phyloP scores from a whole-genome alignment of 2,113 vertebrate genomes.

The Chionodraco myersi region DNA sequence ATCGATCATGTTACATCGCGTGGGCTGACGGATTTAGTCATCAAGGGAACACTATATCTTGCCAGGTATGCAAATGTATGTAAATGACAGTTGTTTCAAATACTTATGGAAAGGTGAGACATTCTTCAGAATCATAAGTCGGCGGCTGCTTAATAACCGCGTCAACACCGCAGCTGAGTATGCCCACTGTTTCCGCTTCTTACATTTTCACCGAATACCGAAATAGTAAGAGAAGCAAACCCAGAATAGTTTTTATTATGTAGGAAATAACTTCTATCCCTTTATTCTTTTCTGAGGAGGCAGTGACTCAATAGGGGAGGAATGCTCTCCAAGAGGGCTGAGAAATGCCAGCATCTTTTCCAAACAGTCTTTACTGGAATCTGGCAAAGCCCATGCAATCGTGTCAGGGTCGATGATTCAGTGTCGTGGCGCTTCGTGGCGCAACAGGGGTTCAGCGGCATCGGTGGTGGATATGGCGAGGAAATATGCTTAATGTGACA shows the following conservation, averaged over 20 bases:
- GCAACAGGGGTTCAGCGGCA: not conserved
- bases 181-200: conserved; percentile 55
- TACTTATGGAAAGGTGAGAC: conserved; percentile 43
- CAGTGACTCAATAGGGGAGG: conserved; percentile 66
- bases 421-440: conserved; percentile 33
- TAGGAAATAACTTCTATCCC: conserved; percentile 25
- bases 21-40: conserved; percentile 70
- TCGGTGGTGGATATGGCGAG: not conserved
- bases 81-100: conserved; percentile 66
- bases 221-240: conserved; percentile 36
- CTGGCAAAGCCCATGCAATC: conserved; percentile 40
- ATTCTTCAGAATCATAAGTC: conserved; percentile 34
- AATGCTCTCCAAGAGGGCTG: conserved; percentile 60
- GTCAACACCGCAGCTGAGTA: conserved; percentile 28
- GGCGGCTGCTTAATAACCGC: conserved; percentile 27
- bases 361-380: conserved; percentile 46
- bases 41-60: conserved; percentile 55
- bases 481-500: conserved; percentile 41
- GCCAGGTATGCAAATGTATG: conserved; percentile 68
- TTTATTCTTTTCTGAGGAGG: conserved; percentile 13
- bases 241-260: not conserved
- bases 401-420: conserved; percentile 57
- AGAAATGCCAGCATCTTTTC: conserved; percentile 62
- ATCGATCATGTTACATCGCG: conserved; percentile 68
- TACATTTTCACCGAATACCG: conserved; percentile 24